Base-by-base conservation (phyloP, 2,797 vertebrate species). In the Steatocranus sp. region DNA sequence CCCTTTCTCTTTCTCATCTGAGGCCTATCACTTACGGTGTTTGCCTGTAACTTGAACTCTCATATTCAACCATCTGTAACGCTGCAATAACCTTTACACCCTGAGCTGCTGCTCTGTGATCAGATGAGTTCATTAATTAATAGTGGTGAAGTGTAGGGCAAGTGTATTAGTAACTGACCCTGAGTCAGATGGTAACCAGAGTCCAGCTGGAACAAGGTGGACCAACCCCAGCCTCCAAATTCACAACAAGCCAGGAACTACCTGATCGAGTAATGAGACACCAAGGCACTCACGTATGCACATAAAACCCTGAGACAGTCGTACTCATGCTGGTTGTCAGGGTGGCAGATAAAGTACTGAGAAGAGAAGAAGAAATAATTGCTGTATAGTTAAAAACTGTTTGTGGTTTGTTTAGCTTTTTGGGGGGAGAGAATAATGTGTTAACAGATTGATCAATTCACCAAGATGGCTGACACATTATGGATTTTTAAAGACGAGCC, bases 191-290 rank as follows among this genome's bases (percentile, higher is more conserved):
- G 80, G 94, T 94, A 95, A 95, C 91, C 74, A 83, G 93, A 95
- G 92, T 84, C 81, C 76, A 75, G 30, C 15, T 76, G 77, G 49
- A 83, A 83, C 74, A 80, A 84, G 41, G 66, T 73, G 88, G 82
- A 82, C 84, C 90, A 86, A 85, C 85, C 88, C 87, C 63, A 82
- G 38, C 68, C 66, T 82, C 75, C 46, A 83, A 87, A 80, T 70
- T 76, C 78, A 85, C 83, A 91, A 84, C 79, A 86, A 68, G 83
- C 68, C 32, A 92, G 94, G 94, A 90, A 95, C 89, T 94, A 95
- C 93, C 94, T 93, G 74, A 58, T 80, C 80, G 48, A 30, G 95
- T 93, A 96, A 96, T 63, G 20, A 86, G 94, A 96, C 91, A 96
- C 96, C 90, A 41, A 68, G 49, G 79, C 83, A 15, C 80, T 58